phyloP scores from a whole-genome alignment of 2,888 invertebrate genomes.

The Drosophila fulvimacula region DNA sequence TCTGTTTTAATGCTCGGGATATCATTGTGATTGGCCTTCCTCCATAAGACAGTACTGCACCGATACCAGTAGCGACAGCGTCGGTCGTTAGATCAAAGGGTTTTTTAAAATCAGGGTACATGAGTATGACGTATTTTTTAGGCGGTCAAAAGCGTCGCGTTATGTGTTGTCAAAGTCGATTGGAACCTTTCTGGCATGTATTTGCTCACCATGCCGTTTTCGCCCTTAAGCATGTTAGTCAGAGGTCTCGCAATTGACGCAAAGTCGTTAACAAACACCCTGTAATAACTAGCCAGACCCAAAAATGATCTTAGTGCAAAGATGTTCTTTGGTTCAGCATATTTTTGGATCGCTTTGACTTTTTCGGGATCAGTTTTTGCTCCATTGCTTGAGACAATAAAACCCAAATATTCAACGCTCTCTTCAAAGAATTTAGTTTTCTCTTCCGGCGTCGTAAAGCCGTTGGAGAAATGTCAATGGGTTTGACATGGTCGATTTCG shows the following conservation, averaged over 20 bases:
- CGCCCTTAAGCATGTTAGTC: not conserved
- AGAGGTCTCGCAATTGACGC: not conserved
- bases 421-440: not conserved
- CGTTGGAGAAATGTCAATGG: not conserved
- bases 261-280: not conserved
- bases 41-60: no score
- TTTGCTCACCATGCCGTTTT: not conserved
- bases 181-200: not conserved
- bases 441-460: not conserved
- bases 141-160: no score
- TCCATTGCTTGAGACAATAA: conserved; percentile 1
- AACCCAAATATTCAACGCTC: conserved; percentile 2
- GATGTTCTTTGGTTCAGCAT: not conserved
- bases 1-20: not conserved
- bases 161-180: not conserved
- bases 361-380: not conserved
- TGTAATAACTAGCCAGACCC: not conserved
- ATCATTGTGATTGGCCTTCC: not conserved
- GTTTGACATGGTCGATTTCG: not conserved
- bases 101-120: no score
- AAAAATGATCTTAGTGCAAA: not conserved
- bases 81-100: no score
- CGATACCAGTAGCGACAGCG: no score
- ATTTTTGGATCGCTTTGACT: not conserved
- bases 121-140: not conserved